phyloP scores from a whole-genome alignment of 2,113 vertebrate genomes.

The Dasypus novemcinctus region DNA sequence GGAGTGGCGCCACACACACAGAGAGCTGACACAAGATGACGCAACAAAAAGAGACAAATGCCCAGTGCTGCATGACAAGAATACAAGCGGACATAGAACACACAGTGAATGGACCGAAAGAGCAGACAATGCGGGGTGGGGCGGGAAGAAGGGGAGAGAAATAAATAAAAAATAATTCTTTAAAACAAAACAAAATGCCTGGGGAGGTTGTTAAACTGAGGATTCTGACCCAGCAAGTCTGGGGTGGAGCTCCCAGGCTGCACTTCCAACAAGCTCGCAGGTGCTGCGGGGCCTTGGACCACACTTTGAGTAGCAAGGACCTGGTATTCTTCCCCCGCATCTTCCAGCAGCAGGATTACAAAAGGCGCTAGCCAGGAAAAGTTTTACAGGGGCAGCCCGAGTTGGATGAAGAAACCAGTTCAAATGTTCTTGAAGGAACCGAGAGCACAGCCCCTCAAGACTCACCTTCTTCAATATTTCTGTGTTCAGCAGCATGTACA shows the following conservation, averaged over 20 bases:
- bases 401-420: not conserved
- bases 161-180: too few relatives aligned
- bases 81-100: too few relatives aligned
- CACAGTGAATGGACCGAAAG: too few relatives aligned
- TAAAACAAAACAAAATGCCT: not conserved
- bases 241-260: not conserved
- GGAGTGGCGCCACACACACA: too few relatives aligned
- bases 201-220: not conserved
- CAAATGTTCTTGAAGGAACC: not conserved
- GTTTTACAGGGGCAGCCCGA: not conserved
- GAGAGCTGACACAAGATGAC: too few relatives aligned
- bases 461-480: slow-evolving; percentile 95
- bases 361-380: not conserved
- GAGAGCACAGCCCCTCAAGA: not conserved
- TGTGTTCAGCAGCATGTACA: slow-evolving; percentile 94
- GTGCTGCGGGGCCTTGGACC: too few relatives aligned
- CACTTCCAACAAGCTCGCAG: too few relatives aligned
- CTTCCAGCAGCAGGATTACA: not conserved
- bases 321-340: not conserved
- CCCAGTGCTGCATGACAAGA: too few relatives aligned
- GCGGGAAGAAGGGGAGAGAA: too few relatives aligned
- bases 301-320: not conserved
- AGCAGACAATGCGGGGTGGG: too few relatives aligned
- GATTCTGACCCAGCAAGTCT: not conserved
- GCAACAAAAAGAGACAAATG: too few relatives aligned